These are phyloP conservation scores for Zonotrichia leucophrys DNA, from an alignment of 2,113 vertebrate genomes.

Conservation along the genomic window DNA sequence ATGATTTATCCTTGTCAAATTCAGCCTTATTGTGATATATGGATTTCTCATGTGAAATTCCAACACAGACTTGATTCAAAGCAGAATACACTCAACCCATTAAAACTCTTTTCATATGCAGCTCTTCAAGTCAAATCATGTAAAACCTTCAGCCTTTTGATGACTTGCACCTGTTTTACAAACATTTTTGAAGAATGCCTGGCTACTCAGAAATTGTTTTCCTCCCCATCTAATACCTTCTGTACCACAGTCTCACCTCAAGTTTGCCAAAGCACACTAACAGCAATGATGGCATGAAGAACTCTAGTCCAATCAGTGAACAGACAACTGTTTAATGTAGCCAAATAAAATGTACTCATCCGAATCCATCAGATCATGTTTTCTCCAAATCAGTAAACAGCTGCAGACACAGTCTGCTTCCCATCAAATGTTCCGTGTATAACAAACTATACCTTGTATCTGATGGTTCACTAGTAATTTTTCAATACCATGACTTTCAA, in stretches of 20 bases:
- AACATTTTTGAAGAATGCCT: background rate
- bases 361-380: conserved; percentile 36
- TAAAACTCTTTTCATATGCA: conserved; percentile 2
- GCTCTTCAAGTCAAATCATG: conserved; percentile 21
- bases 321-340: conserved; percentile 32
- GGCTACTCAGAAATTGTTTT: background rate
- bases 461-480: conserved; percentile 66
- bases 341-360: conserved; percentile 69
- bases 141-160: conserved; percentile 15
- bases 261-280: background rate
- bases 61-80: conserved; percentile 52
- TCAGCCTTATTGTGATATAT: background rate
- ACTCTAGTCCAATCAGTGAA: conserved; percentile 26
- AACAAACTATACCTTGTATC: conserved; percentile 61
- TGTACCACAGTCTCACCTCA: background rate
- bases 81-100: conserved; percentile 1
- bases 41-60: conserved; percentile 36
- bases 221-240: background rate
- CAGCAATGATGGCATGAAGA: background rate
- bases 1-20: background rate
- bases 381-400: conserved; percentile 69
- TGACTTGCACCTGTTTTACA: conserved; percentile 33
- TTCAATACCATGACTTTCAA: conserved; percentile 64
- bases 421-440: conserved; percentile 55
- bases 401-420: conserved; percentile 71